Evolutionary conservation across 2,888 invertebrate genomes (phyloP).

Genomic region (Carpatolechia fugitivella): DNA sequence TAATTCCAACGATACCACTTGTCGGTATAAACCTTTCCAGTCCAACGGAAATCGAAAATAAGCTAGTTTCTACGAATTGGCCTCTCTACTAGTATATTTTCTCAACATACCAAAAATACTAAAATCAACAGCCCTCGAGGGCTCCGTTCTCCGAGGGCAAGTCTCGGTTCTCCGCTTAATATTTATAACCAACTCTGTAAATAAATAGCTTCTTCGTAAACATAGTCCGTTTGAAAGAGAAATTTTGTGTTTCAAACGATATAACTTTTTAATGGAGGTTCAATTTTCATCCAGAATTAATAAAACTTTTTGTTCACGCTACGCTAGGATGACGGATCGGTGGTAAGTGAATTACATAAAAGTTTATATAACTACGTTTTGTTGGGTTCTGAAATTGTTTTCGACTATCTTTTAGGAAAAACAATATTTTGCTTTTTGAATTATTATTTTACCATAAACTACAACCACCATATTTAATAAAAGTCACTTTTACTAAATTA

Average conservation of each 20-base stretch:
- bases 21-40: too few relatives aligned
- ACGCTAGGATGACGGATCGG: slow-evolving; percentile 74
- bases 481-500: too few relatives aligned
- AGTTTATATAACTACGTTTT: slow-evolving; percentile 11
- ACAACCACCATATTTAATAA: too few relatives aligned
- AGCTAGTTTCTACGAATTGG: too few relatives aligned
- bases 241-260: slow-evolving; percentile 15
- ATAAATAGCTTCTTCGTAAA: slow-evolving; percentile 17
- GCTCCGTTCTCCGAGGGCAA: too few relatives aligned
- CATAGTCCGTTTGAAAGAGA: neutral
- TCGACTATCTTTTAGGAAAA: neutral
- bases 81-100: neutral
- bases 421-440: neutral
- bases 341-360: slow-evolving; percentile 60
- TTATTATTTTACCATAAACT: neutral
- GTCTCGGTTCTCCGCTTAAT: slow-evolving; percentile 12
- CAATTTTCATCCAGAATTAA: slow-evolving; percentile 42
- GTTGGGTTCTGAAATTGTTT: slow-evolving; percentile 9
- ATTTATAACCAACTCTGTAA: slow-evolving; percentile 13
- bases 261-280: slow-evolving; percentile 21
- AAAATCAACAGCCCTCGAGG: slow-evolving; percentile 17
- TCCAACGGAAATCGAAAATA: too few relatives aligned
- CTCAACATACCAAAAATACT: neutral
- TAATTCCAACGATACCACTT: too few relatives aligned
- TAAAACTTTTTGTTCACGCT: slow-evolving; percentile 66